Percentiles rank a stretch among this genome's conserved stretches.
phyloP scores from a whole-genome alignment of 2,113 vertebrate species.

The Varanus salvator region DNA sequence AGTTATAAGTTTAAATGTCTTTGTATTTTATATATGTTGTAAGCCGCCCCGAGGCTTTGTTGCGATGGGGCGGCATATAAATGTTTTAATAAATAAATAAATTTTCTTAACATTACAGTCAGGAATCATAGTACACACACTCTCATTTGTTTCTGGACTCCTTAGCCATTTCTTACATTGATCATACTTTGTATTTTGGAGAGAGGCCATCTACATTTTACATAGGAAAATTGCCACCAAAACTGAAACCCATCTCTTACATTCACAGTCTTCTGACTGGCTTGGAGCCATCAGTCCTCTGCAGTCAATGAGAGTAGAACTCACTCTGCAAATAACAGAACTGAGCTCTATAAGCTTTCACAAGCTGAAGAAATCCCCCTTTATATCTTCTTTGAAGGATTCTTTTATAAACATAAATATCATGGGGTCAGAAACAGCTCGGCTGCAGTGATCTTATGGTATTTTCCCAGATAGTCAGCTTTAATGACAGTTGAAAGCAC shows the following conservation, averaged over 20 bases:
- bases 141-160: neutral
- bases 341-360: neutral
- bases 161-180: neutral
- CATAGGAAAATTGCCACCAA: neutral
- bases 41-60: no score
- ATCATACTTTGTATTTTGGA: neutral
- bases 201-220: neutral
- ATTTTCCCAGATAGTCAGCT: constrained; percentile 43
- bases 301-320: constrained; percentile 30
- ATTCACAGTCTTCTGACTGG: neutral
- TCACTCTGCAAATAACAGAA: constrained; percentile 21
- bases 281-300: accelerated
- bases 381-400: neutral
- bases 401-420: constrained; percentile 22
- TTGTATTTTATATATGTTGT: no score
- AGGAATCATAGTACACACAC: neutral
- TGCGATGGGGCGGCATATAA: no score
- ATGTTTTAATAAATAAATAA: no score
- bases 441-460: constrained; percentile 49
- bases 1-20: no score
- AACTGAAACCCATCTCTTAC: neutral
- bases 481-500: constrained; percentile 60
- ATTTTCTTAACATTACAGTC: no score
- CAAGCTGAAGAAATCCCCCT: neutral
- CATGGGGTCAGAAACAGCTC: constrained; percentile 40